A percentile compares a stretch with the other conserved stretches of the same genome.
Conservation (phyloP, 2,888 invertebrate species). For the Orthosia cruda region DNA sequence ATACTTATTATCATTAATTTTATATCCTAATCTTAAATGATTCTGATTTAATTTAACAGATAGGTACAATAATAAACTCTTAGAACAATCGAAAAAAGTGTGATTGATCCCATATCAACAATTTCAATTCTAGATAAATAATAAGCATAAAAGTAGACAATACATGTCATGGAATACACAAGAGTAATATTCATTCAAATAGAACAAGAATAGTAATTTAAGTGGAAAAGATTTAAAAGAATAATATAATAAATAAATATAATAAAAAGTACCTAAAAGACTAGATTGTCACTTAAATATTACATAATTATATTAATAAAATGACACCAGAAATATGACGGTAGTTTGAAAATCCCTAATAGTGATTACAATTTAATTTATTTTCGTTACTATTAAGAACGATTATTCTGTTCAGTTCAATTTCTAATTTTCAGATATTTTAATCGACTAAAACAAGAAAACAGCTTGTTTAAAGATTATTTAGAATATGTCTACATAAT, state of each 20-base stretch:
- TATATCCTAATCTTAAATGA: constrained; percentile 25
- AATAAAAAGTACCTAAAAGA: constrained; percentile 53
- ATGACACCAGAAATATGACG: constrained; percentile 26
- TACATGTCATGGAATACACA: constrained; percentile 60
- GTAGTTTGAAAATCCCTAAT: constrained; percentile 13
- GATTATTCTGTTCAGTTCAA: constrained; percentile 42
- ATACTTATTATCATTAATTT: constrained; percentile 17
- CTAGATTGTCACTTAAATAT: constrained; percentile 64
- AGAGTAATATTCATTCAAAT: constrained; percentile 41
- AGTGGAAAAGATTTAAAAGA: constrained; percentile 38
- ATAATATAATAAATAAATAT: constrained; percentile 31
- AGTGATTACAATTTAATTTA: constrained; percentile 29
- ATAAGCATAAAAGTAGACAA: constrained; percentile 38
- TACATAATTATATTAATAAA: constrained; percentile 21
- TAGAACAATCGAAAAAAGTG: constrained; percentile 58
- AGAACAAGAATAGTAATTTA: constrained; percentile 33
- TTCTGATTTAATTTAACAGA: constrained; percentile 41
- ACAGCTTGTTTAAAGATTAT: constrained; percentile 42
- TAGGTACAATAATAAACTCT: constrained; percentile 45
- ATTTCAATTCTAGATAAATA: constrained; percentile 59
- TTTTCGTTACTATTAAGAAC: constrained; percentile 30
- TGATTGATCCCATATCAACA: constrained; percentile 76
- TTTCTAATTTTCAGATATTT: constrained; percentile 41
- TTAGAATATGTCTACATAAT: constrained; percentile 66
- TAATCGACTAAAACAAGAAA: constrained; percentile 36